Evolutionary conservation across 2,888 invertebrate species (phyloP).

Genomic region (Scrobipalpa costella): DNA sequence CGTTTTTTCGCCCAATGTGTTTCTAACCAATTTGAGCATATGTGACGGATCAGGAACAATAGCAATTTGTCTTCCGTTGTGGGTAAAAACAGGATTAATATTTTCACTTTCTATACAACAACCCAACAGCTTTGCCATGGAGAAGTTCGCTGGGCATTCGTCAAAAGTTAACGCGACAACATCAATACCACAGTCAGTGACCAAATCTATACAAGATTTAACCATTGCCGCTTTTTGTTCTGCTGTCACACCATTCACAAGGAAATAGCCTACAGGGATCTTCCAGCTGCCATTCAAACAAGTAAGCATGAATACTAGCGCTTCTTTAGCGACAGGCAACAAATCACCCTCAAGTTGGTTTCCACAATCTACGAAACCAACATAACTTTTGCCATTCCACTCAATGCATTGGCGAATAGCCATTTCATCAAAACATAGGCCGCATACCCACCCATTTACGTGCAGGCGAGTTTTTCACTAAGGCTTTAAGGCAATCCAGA

Average conservation of each 20-base stretch:
- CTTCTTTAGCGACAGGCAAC: constrained; percentile 24
- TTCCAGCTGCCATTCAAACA: constrained; percentile 32
- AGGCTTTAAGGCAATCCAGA: background rate
- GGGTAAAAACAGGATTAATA: constrained; percentile 16
- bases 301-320: too few species aligned
- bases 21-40: constrained; percentile 26
- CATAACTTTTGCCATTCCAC: constrained; percentile 16
- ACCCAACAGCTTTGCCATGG: constrained; percentile 29
- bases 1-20: too few species aligned
- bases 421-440: too few species aligned
- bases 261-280: constrained; percentile 28
- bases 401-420: too few species aligned
- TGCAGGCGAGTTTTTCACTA: too few species aligned
- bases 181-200: background rate
- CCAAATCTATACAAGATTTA: constrained; percentile 32
- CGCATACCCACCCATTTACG: too few species aligned
- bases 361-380: constrained; percentile 28
- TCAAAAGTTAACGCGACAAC: constrained; percentile 33
- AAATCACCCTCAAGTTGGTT: constrained; percentile 11
- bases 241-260: constrained; percentile 26
- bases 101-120: constrained; percentile 22
- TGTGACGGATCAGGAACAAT: constrained; percentile 26
- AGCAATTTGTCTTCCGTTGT: constrained; percentile 14
- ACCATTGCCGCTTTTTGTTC: constrained; percentile 32
- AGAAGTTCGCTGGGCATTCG: too few species aligned